phyloP scores from a whole-genome alignment of 1,140 invertebrate species.

The Pararge aegeria region DNA sequence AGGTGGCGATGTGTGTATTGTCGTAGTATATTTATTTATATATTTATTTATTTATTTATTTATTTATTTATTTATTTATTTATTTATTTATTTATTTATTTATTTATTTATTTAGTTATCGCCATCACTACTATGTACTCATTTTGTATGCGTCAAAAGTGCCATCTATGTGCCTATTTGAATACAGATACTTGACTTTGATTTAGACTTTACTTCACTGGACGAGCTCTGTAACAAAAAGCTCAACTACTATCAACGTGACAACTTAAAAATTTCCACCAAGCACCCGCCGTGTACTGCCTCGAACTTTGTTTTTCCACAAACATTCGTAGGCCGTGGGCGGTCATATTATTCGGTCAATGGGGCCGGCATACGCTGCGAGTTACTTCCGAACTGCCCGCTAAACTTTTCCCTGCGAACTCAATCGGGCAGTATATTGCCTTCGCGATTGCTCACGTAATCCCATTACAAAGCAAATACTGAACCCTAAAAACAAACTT shows the following conservation, averaged over 20 bases:
- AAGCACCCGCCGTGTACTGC: background rate
- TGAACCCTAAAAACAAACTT: background rate
- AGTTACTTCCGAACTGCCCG: background rate
- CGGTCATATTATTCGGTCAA: conserved; percentile 3
- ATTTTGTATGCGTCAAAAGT: too few species aligned
- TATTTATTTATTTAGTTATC: too few species aligned
- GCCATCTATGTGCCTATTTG: background rate
- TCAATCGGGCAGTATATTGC: background rate
- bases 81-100: too few species aligned
- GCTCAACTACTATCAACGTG: too few species aligned
- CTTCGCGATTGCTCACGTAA: background rate
- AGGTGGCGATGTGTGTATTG: too few species aligned
- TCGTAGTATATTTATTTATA: too few species aligned
- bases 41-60: too few species aligned
- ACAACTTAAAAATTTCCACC: too few species aligned
- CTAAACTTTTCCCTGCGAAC: background rate
- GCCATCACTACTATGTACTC: too few species aligned
- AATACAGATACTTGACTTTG: background rate
- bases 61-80: too few species aligned
- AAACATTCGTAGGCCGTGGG: background rate
- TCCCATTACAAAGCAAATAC: background rate
- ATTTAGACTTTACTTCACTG: background rate
- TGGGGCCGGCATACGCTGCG: background rate
- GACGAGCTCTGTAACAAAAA: too few species aligned
- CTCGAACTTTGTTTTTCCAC: background rate